Conservation (phyloP, 2,888 invertebrate species). For the Orthonevra nobilis region DNA sequence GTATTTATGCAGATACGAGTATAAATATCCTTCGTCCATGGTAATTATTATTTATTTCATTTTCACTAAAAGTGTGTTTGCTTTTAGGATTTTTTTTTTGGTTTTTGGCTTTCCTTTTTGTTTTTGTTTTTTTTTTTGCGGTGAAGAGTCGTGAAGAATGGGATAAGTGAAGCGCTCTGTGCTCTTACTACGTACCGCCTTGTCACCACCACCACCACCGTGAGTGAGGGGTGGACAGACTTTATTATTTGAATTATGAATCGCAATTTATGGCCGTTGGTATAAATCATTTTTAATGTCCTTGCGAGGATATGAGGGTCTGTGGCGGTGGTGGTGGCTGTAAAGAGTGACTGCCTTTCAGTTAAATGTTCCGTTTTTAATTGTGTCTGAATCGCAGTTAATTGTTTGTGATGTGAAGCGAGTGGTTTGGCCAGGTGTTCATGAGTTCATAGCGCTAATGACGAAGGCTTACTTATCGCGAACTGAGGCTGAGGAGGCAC, state of each 20-base stretch:
- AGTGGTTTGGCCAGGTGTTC: neutral
- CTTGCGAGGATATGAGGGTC: conserved; percentile 47
- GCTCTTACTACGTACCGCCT: too few relatives aligned
- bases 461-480: too few relatives aligned
- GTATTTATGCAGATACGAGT: conserved; percentile 32
- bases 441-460: too few relatives aligned
- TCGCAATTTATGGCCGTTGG: conserved; percentile 64
- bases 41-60: conserved; percentile 65
- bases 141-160: neutral
- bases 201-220: too few relatives aligned
- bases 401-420: conserved; percentile 38
- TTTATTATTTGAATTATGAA: conserved; percentile 70
- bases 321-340: conserved; percentile 20
- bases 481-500: too few relatives aligned
- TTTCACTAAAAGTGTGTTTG: conserved; percentile 66
- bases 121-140: conserved; percentile 24
- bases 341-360: conserved; percentile 12
- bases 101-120: neutral
- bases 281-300: conserved; percentile 70
- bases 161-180: conserved; percentile 39
- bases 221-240: conserved; percentile 51
- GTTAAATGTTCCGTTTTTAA: conserved; percentile 16
- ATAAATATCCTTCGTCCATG: conserved; percentile 45
- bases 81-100: conserved; percentile 15
- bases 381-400: conserved; percentile 58